phyloP scores from a whole-genome alignment of 2,797 vertebrate genomes.

The Sebastes matsubarae region DNA sequence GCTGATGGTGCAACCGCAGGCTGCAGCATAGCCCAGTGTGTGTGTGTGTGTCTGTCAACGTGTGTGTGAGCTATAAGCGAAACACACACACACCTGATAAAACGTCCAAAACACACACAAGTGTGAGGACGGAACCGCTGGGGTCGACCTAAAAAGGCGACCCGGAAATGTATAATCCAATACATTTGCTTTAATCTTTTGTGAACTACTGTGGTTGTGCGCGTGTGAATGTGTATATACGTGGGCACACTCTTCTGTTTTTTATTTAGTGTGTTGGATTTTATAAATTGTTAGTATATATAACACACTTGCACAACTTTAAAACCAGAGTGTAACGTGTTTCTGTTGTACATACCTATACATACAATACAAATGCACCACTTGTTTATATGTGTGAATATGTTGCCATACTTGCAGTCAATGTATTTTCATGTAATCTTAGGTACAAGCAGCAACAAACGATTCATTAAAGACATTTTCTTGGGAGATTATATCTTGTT shows the following conservation, averaged over 20 bases:
- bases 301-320: slow-evolving; percentile 84
- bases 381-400: slow-evolving; percentile 85
- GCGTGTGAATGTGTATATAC: slow-evolving; percentile 82
- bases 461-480: slow-evolving; percentile 86
- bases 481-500: slow-evolving; percentile 72
- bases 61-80: slow-evolving; percentile 21
- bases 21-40: slow-evolving; percentile 79
- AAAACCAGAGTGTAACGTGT: slow-evolving; percentile 81
- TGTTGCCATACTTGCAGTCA: slow-evolving; percentile 83
- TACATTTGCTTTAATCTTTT: slow-evolving; percentile 84
- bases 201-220: slow-evolving; percentile 82
- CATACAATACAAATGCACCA: slow-evolving; percentile 82
- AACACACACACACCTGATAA: slow-evolving; percentile 40
- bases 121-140: slow-evolving; percentile 79
- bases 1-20: slow-evolving; percentile 83
- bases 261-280: slow-evolving; percentile 79
- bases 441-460: slow-evolving; percentile 81
- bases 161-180: slow-evolving; percentile 83
- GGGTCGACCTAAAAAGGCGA: slow-evolving; percentile 80
- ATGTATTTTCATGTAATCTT: slow-evolving; percentile 86
- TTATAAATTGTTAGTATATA: slow-evolving; percentile 83
- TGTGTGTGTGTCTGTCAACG: slow-evolving; percentile 43
- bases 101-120: slow-evolving; percentile 80
- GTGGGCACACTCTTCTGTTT: slow-evolving; percentile 77
- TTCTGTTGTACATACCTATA: slow-evolving; percentile 84